These are phyloP conservation scores for Acanthococcus lagerstroemiae DNA, from an alignment of 2,888 invertebrate genomes.

Conservation along the genomic window DNA sequence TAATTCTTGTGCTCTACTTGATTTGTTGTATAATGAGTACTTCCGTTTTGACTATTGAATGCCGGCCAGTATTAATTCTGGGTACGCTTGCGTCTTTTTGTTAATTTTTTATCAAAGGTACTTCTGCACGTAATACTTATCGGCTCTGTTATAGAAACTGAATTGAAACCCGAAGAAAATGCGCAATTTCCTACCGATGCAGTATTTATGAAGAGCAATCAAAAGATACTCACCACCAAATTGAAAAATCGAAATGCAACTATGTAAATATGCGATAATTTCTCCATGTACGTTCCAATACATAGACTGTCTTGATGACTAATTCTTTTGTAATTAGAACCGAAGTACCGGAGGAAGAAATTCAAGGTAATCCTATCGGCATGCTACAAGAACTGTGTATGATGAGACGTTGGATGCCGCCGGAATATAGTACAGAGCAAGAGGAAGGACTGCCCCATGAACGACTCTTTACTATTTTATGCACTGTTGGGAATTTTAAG, in stretches of 20 bases:
- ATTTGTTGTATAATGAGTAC: too few species aligned
- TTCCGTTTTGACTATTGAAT: too few species aligned
- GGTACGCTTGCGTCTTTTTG: too few species aligned
- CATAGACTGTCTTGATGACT: not conserved
- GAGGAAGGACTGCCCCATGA: constrained; percentile 89
- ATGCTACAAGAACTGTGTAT: constrained; percentile 92
- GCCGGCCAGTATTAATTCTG: too few species aligned
- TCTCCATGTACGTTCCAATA: not conserved
- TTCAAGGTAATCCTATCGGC: constrained; percentile 85
- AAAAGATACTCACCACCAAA: constrained; percentile 6
- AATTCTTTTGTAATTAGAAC: constrained; percentile 1
- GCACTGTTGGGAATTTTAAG: constrained; percentile 72
- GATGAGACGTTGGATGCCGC: constrained; percentile 91
- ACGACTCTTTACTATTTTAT: constrained; percentile 84
- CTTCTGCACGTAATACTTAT: not conserved
- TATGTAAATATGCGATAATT: not conserved
- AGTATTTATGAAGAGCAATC: not conserved
- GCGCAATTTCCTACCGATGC: constrained; percentile 3
- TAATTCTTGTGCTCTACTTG: too few species aligned
- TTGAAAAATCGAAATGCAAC: constrained; percentile 15
- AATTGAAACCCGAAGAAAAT: not conserved
- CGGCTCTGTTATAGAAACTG: not conserved
- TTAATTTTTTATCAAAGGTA: not conserved
- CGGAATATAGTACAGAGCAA: constrained; percentile 78
- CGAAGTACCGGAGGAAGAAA: constrained; percentile 32